A percentile compares a stretch with the other conserved stretches of the same genome.
Conservation (phyloP, 2,113 vertebrate genomes). For the Ursus arctos region DNA sequence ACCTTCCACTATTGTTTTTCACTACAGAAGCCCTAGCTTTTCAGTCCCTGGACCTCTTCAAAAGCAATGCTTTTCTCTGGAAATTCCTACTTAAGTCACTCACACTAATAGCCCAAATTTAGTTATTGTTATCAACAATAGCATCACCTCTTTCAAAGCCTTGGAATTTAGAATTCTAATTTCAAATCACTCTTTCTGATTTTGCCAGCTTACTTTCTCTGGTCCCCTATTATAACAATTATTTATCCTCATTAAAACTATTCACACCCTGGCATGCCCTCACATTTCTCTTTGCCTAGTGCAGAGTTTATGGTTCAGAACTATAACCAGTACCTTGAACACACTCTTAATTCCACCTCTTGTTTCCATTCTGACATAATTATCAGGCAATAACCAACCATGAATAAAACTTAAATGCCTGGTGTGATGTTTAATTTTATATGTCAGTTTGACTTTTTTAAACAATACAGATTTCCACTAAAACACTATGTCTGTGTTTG, state of each 20-base stretch:
- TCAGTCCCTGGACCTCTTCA: background rate
- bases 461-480: background rate
- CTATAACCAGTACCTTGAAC: background rate
- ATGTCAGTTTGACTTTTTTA: background rate
- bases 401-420: background rate
- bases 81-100: background rate
- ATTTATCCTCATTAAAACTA: background rate
- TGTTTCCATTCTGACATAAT: background rate
- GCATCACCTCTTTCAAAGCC: background rate
- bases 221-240: background rate
- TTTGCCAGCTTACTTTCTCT: background rate
- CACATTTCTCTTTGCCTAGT: background rate
- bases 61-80: background rate
- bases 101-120: background rate
- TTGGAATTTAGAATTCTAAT: background rate
- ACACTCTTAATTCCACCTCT: background rate
- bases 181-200: background rate
- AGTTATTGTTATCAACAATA: background rate
- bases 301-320: background rate
- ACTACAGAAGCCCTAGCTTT: background rate
- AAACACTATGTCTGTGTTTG: background rate
- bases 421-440: background rate
- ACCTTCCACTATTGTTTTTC: background rate
- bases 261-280: background rate
- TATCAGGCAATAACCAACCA: background rate